Percentiles rank a stretch among this genome's conserved stretches.
These are phyloP conservation scores for Amblyopsis rosae DNA, from an alignment of 2,113 vertebrate species.

Conservation along the genomic window DNA sequence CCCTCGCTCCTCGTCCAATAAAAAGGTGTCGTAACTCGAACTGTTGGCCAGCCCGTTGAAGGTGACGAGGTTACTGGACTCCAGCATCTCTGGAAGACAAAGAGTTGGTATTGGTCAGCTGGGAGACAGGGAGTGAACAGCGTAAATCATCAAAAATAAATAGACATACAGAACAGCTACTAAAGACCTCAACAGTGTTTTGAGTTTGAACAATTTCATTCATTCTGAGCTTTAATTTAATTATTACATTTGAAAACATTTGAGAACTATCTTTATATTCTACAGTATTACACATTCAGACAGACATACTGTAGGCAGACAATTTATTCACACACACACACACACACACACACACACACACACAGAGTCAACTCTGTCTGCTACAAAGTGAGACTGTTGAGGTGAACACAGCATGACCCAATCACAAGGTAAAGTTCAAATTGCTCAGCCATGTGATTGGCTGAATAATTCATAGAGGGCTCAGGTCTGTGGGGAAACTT, in stretches of 20 bases:
- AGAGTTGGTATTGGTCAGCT: constrained; percentile 20
- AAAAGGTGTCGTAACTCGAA: constrained; percentile 93
- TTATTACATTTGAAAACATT: too few species aligned
- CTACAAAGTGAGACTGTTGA: constrained; percentile 52
- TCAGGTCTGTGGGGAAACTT: constrained; percentile 19
- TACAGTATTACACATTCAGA: constrained; percentile 13
- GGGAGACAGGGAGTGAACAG: background rate
- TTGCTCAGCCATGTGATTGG: constrained; percentile 71
- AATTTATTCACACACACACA: constrained; percentile 1
- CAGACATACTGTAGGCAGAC: constrained; percentile 6
- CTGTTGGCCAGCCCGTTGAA: constrained; percentile 92
- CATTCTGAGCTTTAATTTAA: too few species aligned
- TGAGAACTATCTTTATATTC: too few species aligned
- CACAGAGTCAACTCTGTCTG: constrained; percentile 36
- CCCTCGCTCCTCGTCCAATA: constrained; percentile 93
- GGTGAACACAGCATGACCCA: constrained; percentile 63
- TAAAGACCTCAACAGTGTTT: background rate
- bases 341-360: constrained; percentile 4
- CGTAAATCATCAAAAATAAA: too few species aligned
- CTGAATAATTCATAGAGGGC: constrained; percentile 70
- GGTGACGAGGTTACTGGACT: constrained; percentile 89
- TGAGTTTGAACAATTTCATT: too few species aligned
- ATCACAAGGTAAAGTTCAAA: constrained; percentile 56
- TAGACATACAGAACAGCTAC: background rate
- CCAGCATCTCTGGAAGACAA: constrained; percentile 90